Percentiles rank a stretch among this genome's conserved stretches.
Evolutionary conservation across 2,113 vertebrate genomes (phyloP).

Genomic region (Carassius carassius): DNA sequence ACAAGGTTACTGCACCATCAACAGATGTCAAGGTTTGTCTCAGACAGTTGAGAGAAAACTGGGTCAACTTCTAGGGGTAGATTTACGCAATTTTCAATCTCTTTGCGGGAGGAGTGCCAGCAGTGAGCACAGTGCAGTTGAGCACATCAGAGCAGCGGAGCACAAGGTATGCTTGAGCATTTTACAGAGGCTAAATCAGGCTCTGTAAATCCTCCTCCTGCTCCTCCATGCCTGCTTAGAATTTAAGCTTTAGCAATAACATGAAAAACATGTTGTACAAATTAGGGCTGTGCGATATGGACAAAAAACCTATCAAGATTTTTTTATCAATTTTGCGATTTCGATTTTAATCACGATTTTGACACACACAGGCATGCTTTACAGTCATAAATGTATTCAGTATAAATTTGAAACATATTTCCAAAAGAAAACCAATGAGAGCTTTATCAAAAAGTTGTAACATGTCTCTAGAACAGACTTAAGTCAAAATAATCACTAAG

Average conservation of each 20-base stretch:
- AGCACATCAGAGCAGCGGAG: slow-evolving; percentile 40
- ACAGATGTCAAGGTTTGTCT: slow-evolving; percentile 53
- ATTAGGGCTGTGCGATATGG: too few relatives aligned
- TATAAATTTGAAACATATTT: too few relatives aligned
- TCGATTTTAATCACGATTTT: too few relatives aligned
- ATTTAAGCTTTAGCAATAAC: slow-evolving; percentile 49
- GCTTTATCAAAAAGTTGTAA: too few relatives aligned
- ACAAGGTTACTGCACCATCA: slow-evolving; percentile 48
- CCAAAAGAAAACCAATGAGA: too few relatives aligned
- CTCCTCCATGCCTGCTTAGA: slow-evolving; percentile 27
- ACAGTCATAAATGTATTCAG: too few relatives aligned
- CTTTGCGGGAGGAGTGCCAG: slow-evolving; percentile 4
- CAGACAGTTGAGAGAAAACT: slow-evolving; percentile 46
- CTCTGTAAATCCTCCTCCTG: slow-evolving; percentile 39
- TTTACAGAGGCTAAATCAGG: slow-evolving; percentile 43
- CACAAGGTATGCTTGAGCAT: slow-evolving; percentile 43
- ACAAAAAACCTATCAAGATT: too few relatives aligned
- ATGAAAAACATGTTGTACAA: slow-evolving; percentile 20
- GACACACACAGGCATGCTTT: too few relatives aligned
- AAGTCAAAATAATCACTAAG: too few relatives aligned
- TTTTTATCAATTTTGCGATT: too few relatives aligned
- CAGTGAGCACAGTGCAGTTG: slow-evolving; percentile 18
- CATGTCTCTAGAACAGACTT: too few relatives aligned
- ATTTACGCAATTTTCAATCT: slow-evolving; percentile 40
- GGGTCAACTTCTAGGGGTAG: slow-evolving; percentile 55